phyloP scores from a whole-genome alignment of 2,888 invertebrate species.

The Drosophila incognita region DNA sequence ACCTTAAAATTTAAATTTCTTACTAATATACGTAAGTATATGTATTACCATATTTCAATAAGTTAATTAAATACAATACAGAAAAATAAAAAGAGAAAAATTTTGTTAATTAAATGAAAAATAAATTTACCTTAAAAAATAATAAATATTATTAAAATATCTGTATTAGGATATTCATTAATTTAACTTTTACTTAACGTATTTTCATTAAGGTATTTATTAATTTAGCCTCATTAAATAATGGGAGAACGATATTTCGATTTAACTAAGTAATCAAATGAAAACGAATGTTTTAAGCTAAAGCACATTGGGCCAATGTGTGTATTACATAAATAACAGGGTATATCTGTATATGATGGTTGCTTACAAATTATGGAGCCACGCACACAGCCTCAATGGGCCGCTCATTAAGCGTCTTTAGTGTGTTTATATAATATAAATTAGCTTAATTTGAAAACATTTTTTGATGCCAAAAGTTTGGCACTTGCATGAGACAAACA shows the following conservation, averaged over 20 bases:
- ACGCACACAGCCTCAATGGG: slow-evolving; percentile 38
- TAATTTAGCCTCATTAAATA: background rate
- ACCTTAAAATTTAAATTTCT: background rate
- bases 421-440: slow-evolving; percentile 80
- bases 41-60: background rate
- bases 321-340: slow-evolving; percentile 23
- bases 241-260: background rate
- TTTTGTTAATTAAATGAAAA: background rate
- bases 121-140: background rate
- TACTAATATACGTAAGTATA: background rate
- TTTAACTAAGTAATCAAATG: background rate
- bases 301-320: background rate
- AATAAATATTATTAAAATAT: background rate
- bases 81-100: background rate
- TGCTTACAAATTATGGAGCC: slow-evolving; percentile 47
- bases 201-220: background rate
- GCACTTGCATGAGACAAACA: slow-evolving; percentile 56
- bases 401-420: slow-evolving; percentile 76
- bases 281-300: background rate
- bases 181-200: background rate
- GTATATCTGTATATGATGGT: slow-evolving; percentile 39
- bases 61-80: background rate
- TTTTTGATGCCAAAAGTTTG: slow-evolving; percentile 78
- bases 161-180: background rate
- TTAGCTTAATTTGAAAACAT: slow-evolving; percentile 80